Evolutionary conservation across 2,113 vertebrate genomes (phyloP), one percentile per base, ranked within the genome.

Genomic region (Narcine bancroftii): DNA sequence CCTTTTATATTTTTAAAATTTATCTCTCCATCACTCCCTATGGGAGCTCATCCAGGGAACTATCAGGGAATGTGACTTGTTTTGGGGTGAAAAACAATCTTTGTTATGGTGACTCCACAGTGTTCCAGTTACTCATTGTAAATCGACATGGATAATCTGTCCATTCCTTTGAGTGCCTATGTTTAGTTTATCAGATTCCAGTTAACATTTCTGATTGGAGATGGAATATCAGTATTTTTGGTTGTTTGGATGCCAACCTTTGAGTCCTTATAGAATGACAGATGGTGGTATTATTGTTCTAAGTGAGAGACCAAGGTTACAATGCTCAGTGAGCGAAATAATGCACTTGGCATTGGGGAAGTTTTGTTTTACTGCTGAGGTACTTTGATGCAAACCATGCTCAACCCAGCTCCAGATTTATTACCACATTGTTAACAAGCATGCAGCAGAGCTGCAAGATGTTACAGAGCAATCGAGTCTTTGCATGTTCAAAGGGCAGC

Each of bases 251-350:
- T 65, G 66, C 89, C 63, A 91, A 42, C 45, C 89, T 10, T 42
- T 91, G 29, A n/a, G 89, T 69, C 89, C 89, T 71, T 29, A 65
- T 63, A 91, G 89, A 65, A 69, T 91, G 63, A 65, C 89, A 91
- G 89, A 91, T 91, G 89, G 65, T 69, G 63, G 69, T 91, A 13
- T 91, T 91, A 91, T 71, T 91, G 89, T 66, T 15, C 19, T 45
- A 71, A 71, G 63, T 71, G 24, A 69, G 24, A 91, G 89, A 71
- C 89, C 39, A 69, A n/a, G 45, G 65, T 29, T 6, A 33, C 89
- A 47, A 26, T 45, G 63, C 63, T 66, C 87, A 91, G 36, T 69
- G 21, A 91, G 63, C 13, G 26, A 71, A 26, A n/a, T 47, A 69
- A 47, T 69, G 42, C 36, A 69, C 47, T 69, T 91, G 89, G 89